These are phyloP conservation scores for Coenonympha arcania DNA, from an alignment of 2,888 invertebrate species.

Conservation along the genomic window DNA sequence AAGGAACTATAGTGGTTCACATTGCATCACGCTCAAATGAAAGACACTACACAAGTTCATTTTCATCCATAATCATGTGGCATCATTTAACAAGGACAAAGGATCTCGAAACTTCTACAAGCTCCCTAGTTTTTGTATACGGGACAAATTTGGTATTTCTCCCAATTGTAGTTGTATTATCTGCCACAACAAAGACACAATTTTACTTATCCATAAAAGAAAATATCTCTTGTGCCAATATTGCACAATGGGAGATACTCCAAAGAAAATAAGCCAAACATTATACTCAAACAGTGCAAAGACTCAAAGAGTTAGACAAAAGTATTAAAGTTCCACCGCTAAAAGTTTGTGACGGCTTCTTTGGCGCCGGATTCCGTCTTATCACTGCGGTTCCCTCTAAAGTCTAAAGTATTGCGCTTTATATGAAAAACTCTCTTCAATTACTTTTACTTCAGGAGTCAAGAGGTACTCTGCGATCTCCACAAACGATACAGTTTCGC, in stretches of 20 bases:
- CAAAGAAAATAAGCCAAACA: background rate
- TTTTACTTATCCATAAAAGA: background rate
- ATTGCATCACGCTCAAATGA: background rate
- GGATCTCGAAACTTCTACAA: too few species aligned
- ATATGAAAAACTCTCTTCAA: background rate
- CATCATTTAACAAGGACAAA: background rate
- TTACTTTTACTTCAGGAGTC: background rate
- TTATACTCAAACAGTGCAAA: constrained; percentile 4
- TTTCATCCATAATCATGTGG: background rate
- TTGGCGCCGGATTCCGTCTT: constrained; percentile 3
- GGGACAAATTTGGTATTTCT: too few species aligned
- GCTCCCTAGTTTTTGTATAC: too few species aligned
- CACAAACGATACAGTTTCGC: too few species aligned
- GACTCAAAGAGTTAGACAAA: constrained; percentile 10
- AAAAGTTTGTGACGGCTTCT: constrained; percentile 6
- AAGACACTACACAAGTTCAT: too few species aligned
- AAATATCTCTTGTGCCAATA: background rate
- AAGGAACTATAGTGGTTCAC: background rate
- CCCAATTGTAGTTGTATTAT: too few species aligned
- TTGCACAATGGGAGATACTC: background rate
- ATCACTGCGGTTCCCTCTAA: background rate
- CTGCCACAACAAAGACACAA: too few species aligned
- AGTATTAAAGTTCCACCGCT: constrained; percentile 12
- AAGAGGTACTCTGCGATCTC: too few species aligned
- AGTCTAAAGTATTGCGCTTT: background rate